phyloP scores from a whole-genome alignment of 2,113 vertebrate species.

The Eurystomus gularis region DNA sequence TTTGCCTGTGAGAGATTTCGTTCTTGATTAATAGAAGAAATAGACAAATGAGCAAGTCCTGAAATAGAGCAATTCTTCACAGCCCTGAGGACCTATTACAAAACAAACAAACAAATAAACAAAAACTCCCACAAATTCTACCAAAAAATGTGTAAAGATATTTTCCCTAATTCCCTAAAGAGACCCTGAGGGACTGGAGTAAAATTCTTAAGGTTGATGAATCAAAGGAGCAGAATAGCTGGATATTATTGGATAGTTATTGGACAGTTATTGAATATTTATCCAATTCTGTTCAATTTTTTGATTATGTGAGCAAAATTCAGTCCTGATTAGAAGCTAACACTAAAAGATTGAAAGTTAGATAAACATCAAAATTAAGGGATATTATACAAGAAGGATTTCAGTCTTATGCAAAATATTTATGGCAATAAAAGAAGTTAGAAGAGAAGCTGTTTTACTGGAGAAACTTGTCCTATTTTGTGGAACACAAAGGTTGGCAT shows the following conservation, averaged over 20 bases:
- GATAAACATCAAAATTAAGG: neutral
- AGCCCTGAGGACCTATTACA: neutral
- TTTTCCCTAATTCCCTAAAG: neutral
- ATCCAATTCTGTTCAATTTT: neutral
- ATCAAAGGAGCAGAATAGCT: neutral
- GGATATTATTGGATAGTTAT: neutral
- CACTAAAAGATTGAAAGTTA: neutral
- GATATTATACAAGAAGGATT: neutral
- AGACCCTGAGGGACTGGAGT: neutral
- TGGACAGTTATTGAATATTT: too few relatives aligned
- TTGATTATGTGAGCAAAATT: neutral
- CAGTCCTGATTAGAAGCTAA: neutral
- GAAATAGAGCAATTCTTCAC: neutral
- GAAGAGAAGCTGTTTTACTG: neutral
- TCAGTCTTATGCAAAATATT: neutral
- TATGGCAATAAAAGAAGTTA: neutral
- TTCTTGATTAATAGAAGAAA: neutral
- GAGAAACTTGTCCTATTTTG: neutral
- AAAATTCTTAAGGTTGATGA: neutral
- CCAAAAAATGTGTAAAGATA: neutral
- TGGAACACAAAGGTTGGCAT: neutral
- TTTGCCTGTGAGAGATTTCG: neutral
- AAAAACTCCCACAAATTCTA: neutral
- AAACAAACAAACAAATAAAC: neutral
- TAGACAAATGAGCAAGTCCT: neutral